A percentile compares a stretch with the other conserved stretches of the same genome.
Conservation (phyloP, 2,797 vertebrate species). For the Falco novaeseelandiae region DNA sequence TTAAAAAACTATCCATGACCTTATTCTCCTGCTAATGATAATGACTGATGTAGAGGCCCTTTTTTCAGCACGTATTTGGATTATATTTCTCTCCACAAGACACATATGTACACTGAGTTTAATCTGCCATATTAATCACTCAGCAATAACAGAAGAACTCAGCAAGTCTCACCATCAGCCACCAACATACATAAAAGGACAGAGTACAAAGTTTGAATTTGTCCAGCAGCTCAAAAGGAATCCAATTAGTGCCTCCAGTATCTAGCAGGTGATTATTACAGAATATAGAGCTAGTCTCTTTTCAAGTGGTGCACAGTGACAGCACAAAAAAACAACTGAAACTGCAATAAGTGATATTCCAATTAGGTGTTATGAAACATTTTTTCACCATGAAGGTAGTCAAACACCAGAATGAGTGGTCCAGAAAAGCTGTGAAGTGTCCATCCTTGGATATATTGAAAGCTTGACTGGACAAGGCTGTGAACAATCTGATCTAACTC, state of each 20-base stretch:
- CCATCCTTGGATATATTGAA: not conserved
- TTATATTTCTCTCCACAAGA: not conserved
- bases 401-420: not conserved
- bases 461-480: not conserved
- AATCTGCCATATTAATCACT: not conserved
- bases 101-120: not conserved
- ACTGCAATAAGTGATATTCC: not conserved
- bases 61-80: not conserved
- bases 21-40: not conserved
- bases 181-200: not conserved
- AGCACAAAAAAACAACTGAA: not conserved
- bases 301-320: not conserved
- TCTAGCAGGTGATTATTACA: not conserved
- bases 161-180: not conserved
- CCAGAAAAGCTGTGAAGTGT: not conserved
- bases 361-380: not conserved
- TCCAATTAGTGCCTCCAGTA: not conserved
- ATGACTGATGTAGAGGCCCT: rapidly evolving
- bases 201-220: not conserved
- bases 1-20: not conserved
- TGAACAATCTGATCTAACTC: not conserved
- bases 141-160: not conserved
- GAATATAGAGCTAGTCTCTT: not conserved
- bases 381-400: not conserved
- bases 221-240: not conserved